Evolutionary conservation across 2,888 invertebrate species (phyloP).

Genomic region (Athalia circularis): DNA sequence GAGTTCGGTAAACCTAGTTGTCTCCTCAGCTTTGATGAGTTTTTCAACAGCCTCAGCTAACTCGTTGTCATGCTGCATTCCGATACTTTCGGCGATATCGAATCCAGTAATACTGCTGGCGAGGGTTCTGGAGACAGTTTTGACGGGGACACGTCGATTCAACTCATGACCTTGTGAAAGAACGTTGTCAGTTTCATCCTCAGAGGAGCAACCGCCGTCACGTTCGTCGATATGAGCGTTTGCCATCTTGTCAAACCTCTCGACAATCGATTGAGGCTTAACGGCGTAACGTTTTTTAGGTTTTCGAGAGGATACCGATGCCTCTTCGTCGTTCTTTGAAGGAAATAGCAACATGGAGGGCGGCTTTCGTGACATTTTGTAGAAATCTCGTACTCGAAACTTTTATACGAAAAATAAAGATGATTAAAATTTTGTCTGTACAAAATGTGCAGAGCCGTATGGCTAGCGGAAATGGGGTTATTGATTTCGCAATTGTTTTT

Average conservation of each 20-base stretch:
- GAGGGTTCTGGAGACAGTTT: constrained; percentile 50
- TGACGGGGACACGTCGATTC: constrained; percentile 47
- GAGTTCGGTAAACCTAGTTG: constrained; percentile 73
- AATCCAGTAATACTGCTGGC: constrained; percentile 54
- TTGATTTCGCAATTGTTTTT: not conserved
- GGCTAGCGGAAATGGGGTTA: not conserved
- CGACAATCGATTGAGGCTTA: constrained; percentile 59
- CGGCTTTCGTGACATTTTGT: constrained; percentile 52
- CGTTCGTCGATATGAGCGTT: constrained; percentile 53
- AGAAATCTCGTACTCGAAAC: not conserved
- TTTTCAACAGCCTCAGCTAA: constrained; percentile 72
- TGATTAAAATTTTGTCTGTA: no score
- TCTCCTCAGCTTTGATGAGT: constrained; percentile 73
- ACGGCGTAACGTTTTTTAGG: constrained; percentile 49
- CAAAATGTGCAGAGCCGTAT: not conserved
- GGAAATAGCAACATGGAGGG: constrained; percentile 49
- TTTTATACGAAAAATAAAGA: not conserved
- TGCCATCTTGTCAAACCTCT: constrained; percentile 58
- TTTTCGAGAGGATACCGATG: constrained; percentile 48
- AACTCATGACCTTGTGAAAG: constrained; percentile 13
- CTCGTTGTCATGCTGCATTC: constrained; percentile 67
- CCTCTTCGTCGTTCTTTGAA: constrained; percentile 52
- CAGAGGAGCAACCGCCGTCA: constrained; percentile 45
- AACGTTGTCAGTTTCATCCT: constrained; percentile 46
- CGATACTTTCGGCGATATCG: constrained; percentile 53